Base-by-base conservation (phyloP, 2,888 invertebrate genomes). In the Tachina fera region DNA sequence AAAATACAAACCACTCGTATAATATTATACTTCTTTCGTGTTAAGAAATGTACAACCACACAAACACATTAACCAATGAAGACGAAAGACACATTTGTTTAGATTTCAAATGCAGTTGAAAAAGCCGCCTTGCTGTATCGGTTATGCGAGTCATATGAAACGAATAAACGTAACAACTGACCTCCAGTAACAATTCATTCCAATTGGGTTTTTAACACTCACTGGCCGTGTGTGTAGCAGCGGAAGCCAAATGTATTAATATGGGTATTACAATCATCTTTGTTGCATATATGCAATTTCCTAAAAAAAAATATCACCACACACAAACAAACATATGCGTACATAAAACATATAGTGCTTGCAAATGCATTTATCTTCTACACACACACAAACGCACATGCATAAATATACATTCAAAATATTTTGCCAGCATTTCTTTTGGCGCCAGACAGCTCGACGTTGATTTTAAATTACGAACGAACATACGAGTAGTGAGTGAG, bases 371-470 rank as follows among this genome's bases (percentile, higher is more conserved):
- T 70, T 70, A 9, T 16, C n/a, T 80, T 47, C 31, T 16, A 51
- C 8, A 39, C 10, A 43, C 41, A 43, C n/a, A 19, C 10, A 43
- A 22, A 31, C 1, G 43, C 58, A 14, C 31, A 51, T 53, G 31
- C 39, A 53, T 51, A 51, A 41, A 39, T n/a, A 31, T 16, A 58
- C 19, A 65, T 76, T 74, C 60, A 71, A 61, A 79, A 65, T 60
- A 75, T 83, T 86, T 83, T 80, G 79, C 75, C 79, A 68, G 47
- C 61, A 83, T 67, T 67, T 72, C 68, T 75, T 86, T 80, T 80
- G 86, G 86, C 86, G 86, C 86, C 86, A 86, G 83, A 86, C 86
- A 86, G 83, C 68, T 80, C 72, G 79, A 76, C 83, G 86, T 83
- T 86, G 79, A 79, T 72, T 86, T 86, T 79, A 83, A 86, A 83